Evolutionary conservation across 1,140 invertebrate genomes (phyloP), one percentile per base, ranked within the genome.

Genomic region (Halesus radiatus): DNA sequence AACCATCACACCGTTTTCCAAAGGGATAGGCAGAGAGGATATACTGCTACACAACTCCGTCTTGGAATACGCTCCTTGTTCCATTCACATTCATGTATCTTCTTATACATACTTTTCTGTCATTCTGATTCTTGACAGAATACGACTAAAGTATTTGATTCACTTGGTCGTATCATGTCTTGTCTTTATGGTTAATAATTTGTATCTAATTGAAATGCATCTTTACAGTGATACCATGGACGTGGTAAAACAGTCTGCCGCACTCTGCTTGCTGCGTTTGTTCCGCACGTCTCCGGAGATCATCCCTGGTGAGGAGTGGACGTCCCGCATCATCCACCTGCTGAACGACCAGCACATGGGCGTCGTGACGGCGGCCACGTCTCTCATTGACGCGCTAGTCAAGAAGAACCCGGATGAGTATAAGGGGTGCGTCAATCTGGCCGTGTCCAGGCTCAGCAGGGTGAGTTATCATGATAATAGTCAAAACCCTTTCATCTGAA

Each of bases 351-450:
- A 99, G 88, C 98, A 99, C 88, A 96, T 99, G 92, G 98, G 98
- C 81, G 98, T 99, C 13, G 99, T 99, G 0, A 99, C 99, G 5
- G 98, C 99, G 73, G 98, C 98, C 68, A 98, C 97, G 53, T 99
- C 98, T 84, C 90, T 99, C 37, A 99, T 99, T 86, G 98, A 99
- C 91, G 97, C 98, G 68, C 92, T 99, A 68, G 98, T 99, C 4
- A 99, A 99, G 89, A 96, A 97, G 87, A 99, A 98, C 90, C 98
- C 98, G 15, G 98, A 99, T 81, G 98, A 99, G 89, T 99, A 99
- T 86, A 99, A 99, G 88, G 98, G 98, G 78, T 99, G 98, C 89
- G 98, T 99, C 3, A 98, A 97, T 85, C 91, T 99, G 62, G 98
- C 98, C 73, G 98, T 99, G 22, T 99, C 98, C 13, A 93, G 99